Evolutionary conservation across 2,888 invertebrate species (phyloP).

Genomic region (Parnassius mnemosyne): DNA sequence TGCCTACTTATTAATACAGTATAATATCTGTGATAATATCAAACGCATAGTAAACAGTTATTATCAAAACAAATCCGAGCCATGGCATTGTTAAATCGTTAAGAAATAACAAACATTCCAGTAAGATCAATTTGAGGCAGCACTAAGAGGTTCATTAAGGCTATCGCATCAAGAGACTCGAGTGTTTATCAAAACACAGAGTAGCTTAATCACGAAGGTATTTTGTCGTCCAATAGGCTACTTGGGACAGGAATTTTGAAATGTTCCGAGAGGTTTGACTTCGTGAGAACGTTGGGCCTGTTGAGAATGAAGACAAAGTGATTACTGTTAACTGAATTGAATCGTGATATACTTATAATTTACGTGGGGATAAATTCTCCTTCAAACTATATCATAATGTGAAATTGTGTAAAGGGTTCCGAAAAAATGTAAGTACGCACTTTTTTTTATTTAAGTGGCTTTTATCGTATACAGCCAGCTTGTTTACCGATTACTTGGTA

Average conservation of each 20-base stretch:
- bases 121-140: conserved; percentile 7
- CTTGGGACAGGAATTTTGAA: conserved; percentile 9
- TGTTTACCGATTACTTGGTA: too few species aligned
- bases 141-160: conserved; percentile 17
- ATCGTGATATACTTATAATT: too few species aligned
- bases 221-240: conserved; percentile 15
- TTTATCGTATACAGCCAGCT: too few species aligned
- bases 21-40: not conserved
- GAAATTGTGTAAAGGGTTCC: too few species aligned
- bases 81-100: conserved; percentile 2
- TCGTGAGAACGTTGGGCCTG: conserved; percentile 11
- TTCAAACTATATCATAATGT: too few species aligned
- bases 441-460: too few species aligned
- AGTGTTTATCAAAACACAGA: conserved; percentile 21
- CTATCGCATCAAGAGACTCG: not conserved
- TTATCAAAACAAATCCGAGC: not conserved
- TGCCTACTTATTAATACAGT: too few species aligned
- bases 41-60: not conserved
- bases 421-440: too few species aligned
- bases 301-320: too few species aligned
- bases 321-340: too few species aligned
- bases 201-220: conserved; percentile 19
- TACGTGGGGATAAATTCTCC: too few species aligned
- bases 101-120: not conserved
- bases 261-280: not conserved